Evolutionary conservation across 2,888 invertebrate genomes (phyloP), one percentile per base, ranked within the genome.

Genomic region (Polyommatus icarus): DNA sequence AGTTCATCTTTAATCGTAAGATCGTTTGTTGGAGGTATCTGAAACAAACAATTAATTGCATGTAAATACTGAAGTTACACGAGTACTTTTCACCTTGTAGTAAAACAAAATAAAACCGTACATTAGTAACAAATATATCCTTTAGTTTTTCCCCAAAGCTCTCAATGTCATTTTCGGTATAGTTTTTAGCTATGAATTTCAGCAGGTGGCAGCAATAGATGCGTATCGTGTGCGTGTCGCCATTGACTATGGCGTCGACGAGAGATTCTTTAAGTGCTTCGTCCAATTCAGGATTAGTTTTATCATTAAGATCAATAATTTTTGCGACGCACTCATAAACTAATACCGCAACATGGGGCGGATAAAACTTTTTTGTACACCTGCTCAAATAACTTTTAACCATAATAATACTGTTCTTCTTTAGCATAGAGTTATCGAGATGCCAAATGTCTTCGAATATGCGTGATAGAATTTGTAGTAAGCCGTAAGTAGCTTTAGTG

Each of bases 1-100:
- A 90, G 89, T 87, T 97, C 96, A 83, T 96, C 96, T 80, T 91
- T 90, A 76, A 92, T 82, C 82, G 95, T 89, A 59, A 91, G 87
- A 78, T 91, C 89, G 61, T 87, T 88, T 76, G 87, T 83, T 54
- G 88, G 85, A 40, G 91, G 84, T 46, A 92, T 89, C 90, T 94
- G 84, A 85, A 90, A 86, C 54, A 29, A 87, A 87, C 78, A 59
- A 61, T 59, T 77, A 1, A 18, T 71, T 54, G 15, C 6, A 20
- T 59, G 29, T 77, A 24, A n/a, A 40, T 10, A 24, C 32, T 29
- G 36, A 36, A 36, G 36, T 36, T 36, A 36, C 36, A 36, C 36
- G 7, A 36, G 10, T 46, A 46, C 10, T 46, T 46, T 10, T 46
- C 0, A 46, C 46, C 59, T 20, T 20, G 8, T 3, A 20, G 7